Evolutionary conservation across 2,113 vertebrate species (phyloP).

Genomic region (Stictonetta naevosa): DNA sequence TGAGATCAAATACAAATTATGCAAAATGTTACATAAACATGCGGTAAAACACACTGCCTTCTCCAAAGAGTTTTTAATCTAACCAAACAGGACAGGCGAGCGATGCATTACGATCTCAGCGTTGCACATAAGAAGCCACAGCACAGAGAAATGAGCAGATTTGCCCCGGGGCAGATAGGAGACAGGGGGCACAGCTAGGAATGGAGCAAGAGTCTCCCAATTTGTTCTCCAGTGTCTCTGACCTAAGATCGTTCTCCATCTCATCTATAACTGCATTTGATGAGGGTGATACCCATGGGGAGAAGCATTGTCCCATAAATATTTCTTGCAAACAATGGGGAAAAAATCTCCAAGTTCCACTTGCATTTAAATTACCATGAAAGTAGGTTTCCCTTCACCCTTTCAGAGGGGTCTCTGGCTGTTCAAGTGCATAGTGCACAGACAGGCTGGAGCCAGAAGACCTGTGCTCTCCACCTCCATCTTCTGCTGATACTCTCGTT

Average conservation of each 20-base stretch:
- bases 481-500: background rate
- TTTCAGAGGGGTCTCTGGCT: background rate
- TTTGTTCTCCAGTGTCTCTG: background rate
- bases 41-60: background rate
- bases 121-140: background rate
- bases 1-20: constrained; percentile 21
- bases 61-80: constrained; percentile 25
- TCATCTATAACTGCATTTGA: background rate
- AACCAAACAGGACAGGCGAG: constrained; percentile 49
- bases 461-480: background rate
- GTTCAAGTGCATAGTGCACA: background rate
- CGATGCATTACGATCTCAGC: background rate
- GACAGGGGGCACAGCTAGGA: background rate
- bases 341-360: background rate
- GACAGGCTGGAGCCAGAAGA: background rate
- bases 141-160: background rate
- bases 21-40: constrained; percentile 58
- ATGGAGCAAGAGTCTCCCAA: background rate
- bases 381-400: background rate
- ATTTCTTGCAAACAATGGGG: background rate
- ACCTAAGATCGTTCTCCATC: background rate
- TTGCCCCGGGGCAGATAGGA: constrained; percentile 15
- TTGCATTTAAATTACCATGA: background rate
- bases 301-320: background rate
- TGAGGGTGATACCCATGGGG: background rate